Evolutionary conservation across 1,140 invertebrate species (phyloP).

Genomic region (Dinothrombium tinctorium): DNA sequence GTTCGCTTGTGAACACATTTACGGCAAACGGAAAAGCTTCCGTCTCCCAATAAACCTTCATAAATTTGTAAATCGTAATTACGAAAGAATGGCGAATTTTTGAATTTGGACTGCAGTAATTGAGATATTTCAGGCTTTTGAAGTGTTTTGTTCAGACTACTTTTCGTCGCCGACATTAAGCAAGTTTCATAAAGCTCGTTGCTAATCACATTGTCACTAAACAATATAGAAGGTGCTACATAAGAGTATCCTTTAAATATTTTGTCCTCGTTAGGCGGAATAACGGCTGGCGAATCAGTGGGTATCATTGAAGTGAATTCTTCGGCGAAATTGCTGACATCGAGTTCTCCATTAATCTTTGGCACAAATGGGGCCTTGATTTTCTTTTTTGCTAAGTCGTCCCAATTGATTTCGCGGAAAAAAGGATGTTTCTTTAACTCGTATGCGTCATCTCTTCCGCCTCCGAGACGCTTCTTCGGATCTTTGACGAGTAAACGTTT

Average conservation of each 20-base stretch:
- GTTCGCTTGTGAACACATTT: slow-evolving; percentile 48
- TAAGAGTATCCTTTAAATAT: slow-evolving; percentile 79
- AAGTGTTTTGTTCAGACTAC: neutral
- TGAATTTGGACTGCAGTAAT: slow-evolving; percentile 26
- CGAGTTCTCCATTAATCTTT: slow-evolving; percentile 41
- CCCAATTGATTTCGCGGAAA: slow-evolving; percentile 55
- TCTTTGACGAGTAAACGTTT: slow-evolving; percentile 70
- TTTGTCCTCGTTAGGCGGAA: slow-evolving; percentile 58
- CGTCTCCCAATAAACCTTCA: slow-evolving; percentile 49
- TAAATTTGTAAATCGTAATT: slow-evolving; percentile 47
- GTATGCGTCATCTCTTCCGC: slow-evolving; percentile 55
- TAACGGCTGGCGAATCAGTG: slow-evolving; percentile 65
- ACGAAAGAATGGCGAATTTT: slow-evolving; percentile 60
- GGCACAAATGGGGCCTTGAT: slow-evolving; percentile 58
- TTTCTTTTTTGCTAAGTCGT: slow-evolving; percentile 39
- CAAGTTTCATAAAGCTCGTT: slow-evolving; percentile 25
- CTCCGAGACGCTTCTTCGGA: slow-evolving; percentile 55
- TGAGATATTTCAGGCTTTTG: slow-evolving; percentile 15
- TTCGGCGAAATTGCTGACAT: slow-evolving; percentile 84
- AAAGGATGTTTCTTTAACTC: slow-evolving; percentile 62
- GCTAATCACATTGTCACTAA: slow-evolving; percentile 57
- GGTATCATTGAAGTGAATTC: slow-evolving; percentile 79
- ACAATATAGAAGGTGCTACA: slow-evolving; percentile 71
- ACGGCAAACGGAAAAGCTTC: slow-evolving; percentile 64
- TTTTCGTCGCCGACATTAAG: neutral